Evolutionary conservation across 2,888 invertebrate species (phyloP).

Genomic region (Polia nebulosa): DNA sequence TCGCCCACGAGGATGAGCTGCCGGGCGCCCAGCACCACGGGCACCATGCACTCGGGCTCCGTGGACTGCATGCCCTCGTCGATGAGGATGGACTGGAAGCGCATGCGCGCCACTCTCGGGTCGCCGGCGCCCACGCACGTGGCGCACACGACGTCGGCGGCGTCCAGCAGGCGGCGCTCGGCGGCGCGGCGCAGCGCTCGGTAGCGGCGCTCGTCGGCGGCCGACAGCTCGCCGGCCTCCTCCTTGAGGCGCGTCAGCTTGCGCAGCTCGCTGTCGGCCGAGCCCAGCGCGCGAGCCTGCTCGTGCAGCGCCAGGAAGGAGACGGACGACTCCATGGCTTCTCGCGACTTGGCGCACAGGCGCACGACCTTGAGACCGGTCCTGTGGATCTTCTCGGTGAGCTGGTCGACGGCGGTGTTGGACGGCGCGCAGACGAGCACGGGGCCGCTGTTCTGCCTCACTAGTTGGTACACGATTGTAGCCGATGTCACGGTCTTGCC

Average conservation of each 20-base stretch:
- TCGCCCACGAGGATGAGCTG: conserved; percentile 99
- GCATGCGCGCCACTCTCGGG: conserved; percentile 97
- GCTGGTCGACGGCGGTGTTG: conserved; percentile 99
- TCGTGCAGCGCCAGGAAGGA: conserved; percentile 99
- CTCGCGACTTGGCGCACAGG: conserved; percentile 99
- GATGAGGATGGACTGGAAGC: conserved; percentile 98
- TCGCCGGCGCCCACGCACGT: conserved; percentile 99
- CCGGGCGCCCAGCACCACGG: conserved; percentile 98
- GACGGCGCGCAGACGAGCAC: conserved; percentile 99
- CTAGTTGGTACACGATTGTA: conserved; percentile 99
- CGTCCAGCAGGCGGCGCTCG: conserved; percentile 97
- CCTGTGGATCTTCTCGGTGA: conserved; percentile 99
- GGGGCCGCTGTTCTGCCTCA: conserved; percentile 97
- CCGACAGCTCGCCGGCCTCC: conserved; percentile 99
- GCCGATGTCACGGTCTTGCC: conserved; percentile 99
- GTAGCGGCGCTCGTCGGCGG: conserved; percentile 98
- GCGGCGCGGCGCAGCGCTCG: conserved; percentile 97
- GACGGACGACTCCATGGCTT: conserved; percentile 99
- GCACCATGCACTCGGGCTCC: conserved; percentile 99
- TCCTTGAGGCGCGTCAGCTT: conserved; percentile 99
- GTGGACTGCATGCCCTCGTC: conserved; percentile 99
- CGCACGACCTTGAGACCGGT: conserved; percentile 98
- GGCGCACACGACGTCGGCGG: conserved; percentile 99
- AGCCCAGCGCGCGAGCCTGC: conserved; percentile 98
- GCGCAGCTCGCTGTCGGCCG: conserved; percentile 96